Evolutionary conservation across 1,140 invertebrate genomes (phyloP).

Genomic region (Palaemon carinicauda): DNA sequence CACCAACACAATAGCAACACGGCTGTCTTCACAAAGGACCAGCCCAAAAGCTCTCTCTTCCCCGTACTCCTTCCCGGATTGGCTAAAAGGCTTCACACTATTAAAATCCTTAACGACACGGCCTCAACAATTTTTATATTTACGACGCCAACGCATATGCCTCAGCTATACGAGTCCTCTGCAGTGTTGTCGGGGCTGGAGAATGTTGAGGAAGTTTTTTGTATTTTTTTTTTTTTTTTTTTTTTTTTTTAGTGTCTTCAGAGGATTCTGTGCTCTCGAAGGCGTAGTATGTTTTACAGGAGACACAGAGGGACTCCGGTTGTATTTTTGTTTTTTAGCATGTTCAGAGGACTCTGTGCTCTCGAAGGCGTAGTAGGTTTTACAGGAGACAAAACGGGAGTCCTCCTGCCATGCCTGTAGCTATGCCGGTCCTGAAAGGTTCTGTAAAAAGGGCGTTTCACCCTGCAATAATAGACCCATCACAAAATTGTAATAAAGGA

Average conservation of each 20-base stretch:
- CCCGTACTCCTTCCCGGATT: not conserved
- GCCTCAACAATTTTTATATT: constrained; percentile 25
- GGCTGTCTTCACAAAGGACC: constrained; percentile 4
- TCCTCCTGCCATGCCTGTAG: not conserved
- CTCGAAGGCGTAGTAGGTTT: no score
- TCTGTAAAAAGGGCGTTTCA: not conserved
- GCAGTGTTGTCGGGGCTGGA: no score
- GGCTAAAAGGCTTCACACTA: constrained; percentile 40
- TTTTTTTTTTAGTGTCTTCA: no score
- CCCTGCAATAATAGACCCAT: constrained; percentile 26
- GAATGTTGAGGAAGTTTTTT: no score
- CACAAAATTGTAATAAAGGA: constrained; percentile 45
- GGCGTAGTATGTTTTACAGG: no score
- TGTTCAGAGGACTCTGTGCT: no score
- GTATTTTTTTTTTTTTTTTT: no score
- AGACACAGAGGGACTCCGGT: no score
- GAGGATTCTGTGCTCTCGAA: no score
- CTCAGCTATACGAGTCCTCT: not conserved
- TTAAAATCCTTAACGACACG: constrained; percentile 49
- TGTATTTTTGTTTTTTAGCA: no score
- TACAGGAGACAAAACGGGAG: no score
- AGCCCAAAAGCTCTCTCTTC: not conserved
- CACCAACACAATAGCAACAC: constrained; percentile 35
- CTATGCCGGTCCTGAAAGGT: not conserved
- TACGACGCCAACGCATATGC: not conserved